A percentile compares a stretch with the other conserved stretches of the same genome.
Conservation (phyloP, 2,113 vertebrate species). For the Catagonus wagneri region DNA sequence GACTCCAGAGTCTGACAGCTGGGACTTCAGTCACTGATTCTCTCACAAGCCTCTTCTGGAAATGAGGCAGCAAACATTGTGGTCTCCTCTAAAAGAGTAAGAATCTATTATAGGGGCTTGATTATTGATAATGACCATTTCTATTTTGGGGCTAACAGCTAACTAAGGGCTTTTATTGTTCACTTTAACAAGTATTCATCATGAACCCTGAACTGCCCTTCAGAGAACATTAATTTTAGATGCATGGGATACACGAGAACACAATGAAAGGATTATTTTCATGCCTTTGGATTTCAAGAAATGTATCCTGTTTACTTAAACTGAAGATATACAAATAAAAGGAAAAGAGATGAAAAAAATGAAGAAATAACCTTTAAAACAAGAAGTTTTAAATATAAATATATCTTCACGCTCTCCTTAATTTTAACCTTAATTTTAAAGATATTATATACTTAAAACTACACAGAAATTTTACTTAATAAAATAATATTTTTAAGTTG, state of each 20-base stretch:
- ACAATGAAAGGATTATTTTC: constrained; percentile 19
- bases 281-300: constrained; percentile 57
- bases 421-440: constrained; percentile 40
- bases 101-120: constrained; percentile 39
- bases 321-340: constrained; percentile 46
- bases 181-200: constrained; percentile 62
- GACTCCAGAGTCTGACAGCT: constrained; percentile 52
- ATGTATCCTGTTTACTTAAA: constrained; percentile 28
- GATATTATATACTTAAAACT: background rate
- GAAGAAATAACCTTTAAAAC: constrained; percentile 21
- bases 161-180: constrained; percentile 53
- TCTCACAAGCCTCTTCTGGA: constrained; percentile 14
- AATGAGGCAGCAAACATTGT: constrained; percentile 2
- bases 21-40: background rate
- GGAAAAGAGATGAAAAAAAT: constrained; percentile 1
- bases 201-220: constrained; percentile 51
- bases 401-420: background rate
- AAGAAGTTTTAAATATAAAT: constrained; percentile 44
- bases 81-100: background rate
- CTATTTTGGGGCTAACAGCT: constrained; percentile 67
- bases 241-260: background rate
- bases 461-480: background rate
- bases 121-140: constrained; percentile 73
- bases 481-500: constrained; percentile 20
- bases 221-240: constrained; percentile 48